A percentile compares a stretch with the other conserved stretches of the same genome.
Conservation (phyloP, 2,888 invertebrate genomes). For the Prosapia bicincta region DNA sequence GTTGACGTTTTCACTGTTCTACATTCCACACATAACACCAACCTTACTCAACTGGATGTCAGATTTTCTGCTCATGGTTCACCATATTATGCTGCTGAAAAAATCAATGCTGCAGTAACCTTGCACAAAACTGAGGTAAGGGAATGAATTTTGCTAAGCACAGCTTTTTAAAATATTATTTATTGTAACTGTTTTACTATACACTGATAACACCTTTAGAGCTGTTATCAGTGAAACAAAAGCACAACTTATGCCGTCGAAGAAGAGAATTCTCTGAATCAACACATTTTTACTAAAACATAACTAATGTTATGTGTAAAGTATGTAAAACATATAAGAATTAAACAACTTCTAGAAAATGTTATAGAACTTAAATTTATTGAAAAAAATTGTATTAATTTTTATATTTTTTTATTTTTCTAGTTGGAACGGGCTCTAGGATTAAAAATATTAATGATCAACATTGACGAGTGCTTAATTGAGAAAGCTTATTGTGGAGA, state of each 20-base stretch:
- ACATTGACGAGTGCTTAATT: conserved; percentile 85
- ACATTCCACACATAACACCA: conserved; percentile 55
- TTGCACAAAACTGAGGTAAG: conserved; percentile 63
- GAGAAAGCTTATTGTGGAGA: conserved; percentile 66
- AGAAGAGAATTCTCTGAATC: too few relatives aligned
- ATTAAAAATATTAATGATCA: conserved; percentile 78
- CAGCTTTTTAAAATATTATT: too few relatives aligned
- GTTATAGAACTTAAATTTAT: too few relatives aligned
- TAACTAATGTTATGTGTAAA: too few relatives aligned
- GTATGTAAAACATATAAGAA: too few relatives aligned
- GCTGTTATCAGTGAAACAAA: too few relatives aligned
- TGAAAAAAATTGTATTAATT: conserved; percentile 21
- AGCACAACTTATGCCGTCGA: too few relatives aligned
- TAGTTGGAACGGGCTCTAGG: conserved; percentile 67
- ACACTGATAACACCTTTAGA: too few relatives aligned
- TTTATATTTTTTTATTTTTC: conserved; percentile 35
- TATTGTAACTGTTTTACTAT: too few relatives aligned
- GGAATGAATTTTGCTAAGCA: too few relatives aligned
- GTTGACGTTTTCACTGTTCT: conserved; percentile 94
- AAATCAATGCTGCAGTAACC: conserved; percentile 80
- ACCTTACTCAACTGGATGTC: conserved; percentile 67
- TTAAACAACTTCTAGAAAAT: too few relatives aligned
- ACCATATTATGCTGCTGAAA: conserved; percentile 86
- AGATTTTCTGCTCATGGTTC: conserved; percentile 92
- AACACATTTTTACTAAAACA: too few relatives aligned